These are phyloP conservation scores for Julus scanicus DNA, from an alignment of 2,888 invertebrate species.

Conservation along the genomic window DNA sequence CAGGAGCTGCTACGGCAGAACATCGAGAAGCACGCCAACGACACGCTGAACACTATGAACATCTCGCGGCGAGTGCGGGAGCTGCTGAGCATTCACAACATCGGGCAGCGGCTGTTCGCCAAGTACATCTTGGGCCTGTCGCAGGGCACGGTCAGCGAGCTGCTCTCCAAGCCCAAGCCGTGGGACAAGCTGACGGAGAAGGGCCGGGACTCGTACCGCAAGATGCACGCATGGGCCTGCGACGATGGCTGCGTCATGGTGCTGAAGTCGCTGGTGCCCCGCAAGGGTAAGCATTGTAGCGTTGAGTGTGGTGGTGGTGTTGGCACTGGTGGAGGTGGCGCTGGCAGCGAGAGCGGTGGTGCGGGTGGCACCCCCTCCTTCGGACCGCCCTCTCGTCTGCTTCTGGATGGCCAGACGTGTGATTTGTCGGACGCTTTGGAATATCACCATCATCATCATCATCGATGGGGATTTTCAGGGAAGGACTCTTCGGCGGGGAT, in stretches of 20 bases:
- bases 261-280: conserved; percentile 96
- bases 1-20: conserved; percentile 95
- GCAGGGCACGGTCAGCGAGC: conserved; percentile 98
- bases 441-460: conserved; percentile 47
- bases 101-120: conserved; percentile 98
- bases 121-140: conserved; percentile 96
- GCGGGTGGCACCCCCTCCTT: neutral
- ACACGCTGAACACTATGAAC: conserved; percentile 93
- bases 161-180: conserved; percentile 98
- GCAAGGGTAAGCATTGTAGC: conserved; percentile 78
- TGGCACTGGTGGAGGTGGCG: neutral
- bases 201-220: conserved; percentile 97
- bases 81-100: conserved; percentile 94
- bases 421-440: conserved; percentile 40
- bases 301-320: conserved; percentile 52
- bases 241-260: conserved; percentile 97
- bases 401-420: conserved; percentile 27
- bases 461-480: conserved; percentile 70
- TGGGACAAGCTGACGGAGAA: conserved; percentile 99
- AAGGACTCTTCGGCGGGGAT: conserved; percentile 78
- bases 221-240: conserved; percentile 99
- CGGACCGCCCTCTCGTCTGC: conserved; percentile 2
- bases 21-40: conserved; percentile 95
- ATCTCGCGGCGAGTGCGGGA: conserved; percentile 92
- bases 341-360: neutral